phyloP scores from a whole-genome alignment of 30 jellyfish, hydroid and myxozoan genomes.

The Rhopilema esculentum region DNA sequence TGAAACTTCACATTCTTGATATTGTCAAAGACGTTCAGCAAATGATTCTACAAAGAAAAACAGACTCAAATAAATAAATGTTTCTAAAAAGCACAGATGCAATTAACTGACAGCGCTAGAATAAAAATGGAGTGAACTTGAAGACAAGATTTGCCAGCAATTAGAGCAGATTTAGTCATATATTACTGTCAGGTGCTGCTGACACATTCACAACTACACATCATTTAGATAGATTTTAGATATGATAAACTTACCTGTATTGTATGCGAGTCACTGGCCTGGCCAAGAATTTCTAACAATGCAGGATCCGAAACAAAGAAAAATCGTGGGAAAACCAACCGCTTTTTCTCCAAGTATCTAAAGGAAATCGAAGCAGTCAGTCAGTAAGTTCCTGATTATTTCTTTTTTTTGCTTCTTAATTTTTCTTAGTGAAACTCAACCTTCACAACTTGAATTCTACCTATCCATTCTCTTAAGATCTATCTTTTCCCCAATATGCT shows the following conservation, averaged over 20 bases:
- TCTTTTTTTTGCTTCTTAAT: too few relatives aligned
- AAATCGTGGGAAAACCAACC: conserved; percentile 83
- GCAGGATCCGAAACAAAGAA: conserved; percentile 93
- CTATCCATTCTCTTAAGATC: too few relatives aligned
- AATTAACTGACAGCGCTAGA: too few relatives aligned
- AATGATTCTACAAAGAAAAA: conserved; percentile 57
- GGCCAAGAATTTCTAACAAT: conserved; percentile 83
- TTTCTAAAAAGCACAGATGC: too few relatives aligned
- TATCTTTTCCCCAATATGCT: too few relatives aligned
- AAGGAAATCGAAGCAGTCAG: background rate
- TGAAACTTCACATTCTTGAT: conserved; percentile 81
- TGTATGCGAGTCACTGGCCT: conserved; percentile 90
- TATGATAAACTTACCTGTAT: conserved; percentile 57
- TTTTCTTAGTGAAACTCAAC: too few relatives aligned
- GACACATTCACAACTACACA: too few relatives aligned
- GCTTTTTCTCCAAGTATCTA: conserved; percentile 87
- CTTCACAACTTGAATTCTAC: too few relatives aligned
- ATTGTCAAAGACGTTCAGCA: conserved; percentile 85
- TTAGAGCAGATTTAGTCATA: background rate
- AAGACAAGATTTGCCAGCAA: background rate
- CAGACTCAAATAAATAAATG: background rate
- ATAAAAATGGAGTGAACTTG: too few relatives aligned
- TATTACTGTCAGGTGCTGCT: too few relatives aligned
- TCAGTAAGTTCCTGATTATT: background rate
- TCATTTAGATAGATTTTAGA: background rate